Evolutionary conservation across 2,888 invertebrate genomes (phyloP).

Genomic region (Tipula lateralis): DNA sequence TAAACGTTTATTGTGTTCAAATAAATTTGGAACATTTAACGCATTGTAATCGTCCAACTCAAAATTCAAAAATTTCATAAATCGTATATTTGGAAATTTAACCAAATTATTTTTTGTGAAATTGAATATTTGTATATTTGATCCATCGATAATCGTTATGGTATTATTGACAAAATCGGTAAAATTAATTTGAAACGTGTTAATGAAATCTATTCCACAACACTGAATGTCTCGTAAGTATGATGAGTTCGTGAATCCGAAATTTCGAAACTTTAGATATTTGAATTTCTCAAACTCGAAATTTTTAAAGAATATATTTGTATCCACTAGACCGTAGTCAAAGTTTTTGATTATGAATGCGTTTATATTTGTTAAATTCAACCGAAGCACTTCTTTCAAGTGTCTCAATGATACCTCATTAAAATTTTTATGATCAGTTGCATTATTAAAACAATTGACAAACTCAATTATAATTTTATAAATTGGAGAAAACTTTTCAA

Average conservation of each 20-base stretch:
- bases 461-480: neutral
- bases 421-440: neutral
- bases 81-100: neutral
- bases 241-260: neutral
- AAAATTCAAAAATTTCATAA: neutral
- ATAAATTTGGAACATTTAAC: neutral
- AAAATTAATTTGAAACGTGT: neutral
- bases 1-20: neutral
- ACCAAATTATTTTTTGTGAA: neutral
- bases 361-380: neutral
- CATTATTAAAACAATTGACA: neutral
- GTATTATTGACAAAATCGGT: neutral
- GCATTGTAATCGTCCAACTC: neutral
- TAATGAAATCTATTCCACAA: neutral
- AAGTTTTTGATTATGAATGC: neutral
- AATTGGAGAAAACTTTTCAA: neutral
- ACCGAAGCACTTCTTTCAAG: neutral
- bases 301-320: neutral
- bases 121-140: neutral
- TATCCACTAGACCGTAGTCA: neutral
- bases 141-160: neutral
- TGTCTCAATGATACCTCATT: neutral
- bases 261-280: neutral
- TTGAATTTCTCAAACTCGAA: neutral
- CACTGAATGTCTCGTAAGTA: neutral